Evolutionary conservation across 2,113 vertebrate species (phyloP).

Genomic region (Cettia cetti): DNA sequence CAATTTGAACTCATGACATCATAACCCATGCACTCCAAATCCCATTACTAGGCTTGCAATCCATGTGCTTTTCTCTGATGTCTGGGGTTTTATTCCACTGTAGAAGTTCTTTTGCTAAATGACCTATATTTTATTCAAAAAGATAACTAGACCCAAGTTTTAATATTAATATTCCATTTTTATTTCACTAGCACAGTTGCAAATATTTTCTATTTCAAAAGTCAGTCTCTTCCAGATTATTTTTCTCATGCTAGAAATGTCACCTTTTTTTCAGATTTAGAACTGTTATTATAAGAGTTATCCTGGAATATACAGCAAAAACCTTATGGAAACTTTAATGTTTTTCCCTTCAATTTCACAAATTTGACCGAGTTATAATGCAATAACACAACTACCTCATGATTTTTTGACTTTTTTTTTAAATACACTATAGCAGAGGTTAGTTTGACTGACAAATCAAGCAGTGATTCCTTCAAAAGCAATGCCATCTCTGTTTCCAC

Average conservation of each 20-base stretch:
- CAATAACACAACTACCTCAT: constrained; percentile 1
- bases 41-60: background rate
- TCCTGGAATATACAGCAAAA: constrained; percentile 23
- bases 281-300: background rate
- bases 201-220: background rate
- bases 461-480: background rate
- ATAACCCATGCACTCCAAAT: background rate
- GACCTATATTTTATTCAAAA: background rate
- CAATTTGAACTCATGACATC: background rate
- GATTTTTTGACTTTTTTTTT: background rate
- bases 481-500: constrained; percentile 41
- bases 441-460: constrained; percentile 41
- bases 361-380: constrained; percentile 37
- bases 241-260: background rate
- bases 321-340: background rate
- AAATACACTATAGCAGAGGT: background rate
- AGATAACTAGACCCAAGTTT: background rate
- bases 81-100: background rate
- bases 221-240: background rate
- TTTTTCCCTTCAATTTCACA: constrained; percentile 26
- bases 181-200: background rate
- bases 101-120: background rate
- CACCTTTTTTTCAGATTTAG: background rate
- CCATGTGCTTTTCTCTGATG: background rate
- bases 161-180: background rate